Percentiles rank a stretch among this genome's conserved stretches.
Evolutionary conservation across 2,797 vertebrate genomes (phyloP).

Genomic region (Sarcophilus harrisii): DNA sequence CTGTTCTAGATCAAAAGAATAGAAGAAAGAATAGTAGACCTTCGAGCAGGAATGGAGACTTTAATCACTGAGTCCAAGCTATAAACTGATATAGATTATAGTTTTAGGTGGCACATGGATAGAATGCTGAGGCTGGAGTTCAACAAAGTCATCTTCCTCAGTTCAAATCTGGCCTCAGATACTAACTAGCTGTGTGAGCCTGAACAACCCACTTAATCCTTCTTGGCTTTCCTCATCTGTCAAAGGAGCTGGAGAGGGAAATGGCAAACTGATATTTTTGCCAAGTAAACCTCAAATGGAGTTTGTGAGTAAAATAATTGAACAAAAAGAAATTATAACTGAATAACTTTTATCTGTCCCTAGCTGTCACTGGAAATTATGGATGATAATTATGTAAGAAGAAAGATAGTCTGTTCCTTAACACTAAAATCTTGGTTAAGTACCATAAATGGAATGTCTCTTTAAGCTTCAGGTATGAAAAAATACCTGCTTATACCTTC

Average conservation of each 20-base stretch:
- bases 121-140: not conserved
- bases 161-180: not conserved
- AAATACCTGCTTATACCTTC: slow-evolving; percentile 39
- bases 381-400: not conserved
- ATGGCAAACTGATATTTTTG: not conserved
- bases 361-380: not conserved
- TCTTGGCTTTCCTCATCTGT: not conserved
- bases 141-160: not conserved
- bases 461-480: slow-evolving; percentile 31
- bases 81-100: not conserved
- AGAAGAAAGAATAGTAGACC: too few relatives aligned
- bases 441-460: not conserved
- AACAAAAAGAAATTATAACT: not conserved
- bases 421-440: not conserved
- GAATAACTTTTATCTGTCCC: not conserved
- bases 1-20: not conserved
- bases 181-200: not conserved
- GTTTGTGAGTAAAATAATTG: not conserved
- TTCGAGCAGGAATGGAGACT: too few relatives aligned
- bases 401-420: not conserved
- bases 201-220: not conserved
- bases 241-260: not conserved
- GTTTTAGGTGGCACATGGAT: not conserved
- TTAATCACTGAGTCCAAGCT: slow-evolving; percentile 3
- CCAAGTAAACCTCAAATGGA: not conserved